These are phyloP conservation scores for Slavum lentiscoides DNA, from an alignment of 2,888 invertebrate species.

Conservation along the genomic window DNA sequence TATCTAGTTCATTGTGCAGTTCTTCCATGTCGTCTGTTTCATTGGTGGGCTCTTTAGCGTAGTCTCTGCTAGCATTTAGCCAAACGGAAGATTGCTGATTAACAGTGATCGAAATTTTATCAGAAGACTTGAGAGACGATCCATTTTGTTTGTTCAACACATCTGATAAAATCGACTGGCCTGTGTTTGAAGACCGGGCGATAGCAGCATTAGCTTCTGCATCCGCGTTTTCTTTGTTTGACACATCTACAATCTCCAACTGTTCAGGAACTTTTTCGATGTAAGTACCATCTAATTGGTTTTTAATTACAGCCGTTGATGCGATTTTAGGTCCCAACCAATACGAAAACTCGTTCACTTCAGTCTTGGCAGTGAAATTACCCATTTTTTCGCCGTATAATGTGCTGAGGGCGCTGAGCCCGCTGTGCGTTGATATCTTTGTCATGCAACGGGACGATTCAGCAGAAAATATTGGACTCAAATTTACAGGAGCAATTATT, in stretches of 20 bases:
- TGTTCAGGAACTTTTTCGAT: constrained; percentile 5
- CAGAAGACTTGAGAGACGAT: background rate
- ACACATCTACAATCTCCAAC: background rate
- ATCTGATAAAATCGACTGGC: constrained; percentile 18
- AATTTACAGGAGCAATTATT: constrained; percentile 19
- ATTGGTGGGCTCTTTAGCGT: constrained; percentile 28
- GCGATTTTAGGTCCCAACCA: constrained; percentile 58
- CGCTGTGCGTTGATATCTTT: background rate
- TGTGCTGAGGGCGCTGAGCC: constrained; percentile 26
- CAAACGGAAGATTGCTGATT: constrained; percentile 55
- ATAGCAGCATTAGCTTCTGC: background rate
- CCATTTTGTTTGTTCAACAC: constrained; percentile 21
- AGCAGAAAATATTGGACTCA: constrained; percentile 49
- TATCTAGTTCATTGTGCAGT: constrained; percentile 66
- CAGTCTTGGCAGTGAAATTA: constrained; percentile 58
- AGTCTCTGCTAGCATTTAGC: constrained; percentile 54
- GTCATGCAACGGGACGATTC: background rate
- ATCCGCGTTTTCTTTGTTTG: constrained; percentile 33
- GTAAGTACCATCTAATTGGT: constrained; percentile 27
- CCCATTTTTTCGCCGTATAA: constrained; percentile 5
- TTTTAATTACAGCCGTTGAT: background rate
- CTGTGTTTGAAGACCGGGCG: background rate
- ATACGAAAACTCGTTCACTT: constrained; percentile 60
- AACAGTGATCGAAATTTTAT: constrained; percentile 30
- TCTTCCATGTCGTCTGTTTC: constrained; percentile 54